Evolutionary conservation across 2,113 vertebrate genomes (phyloP).

Genomic region (Scatophagus argus): DNA sequence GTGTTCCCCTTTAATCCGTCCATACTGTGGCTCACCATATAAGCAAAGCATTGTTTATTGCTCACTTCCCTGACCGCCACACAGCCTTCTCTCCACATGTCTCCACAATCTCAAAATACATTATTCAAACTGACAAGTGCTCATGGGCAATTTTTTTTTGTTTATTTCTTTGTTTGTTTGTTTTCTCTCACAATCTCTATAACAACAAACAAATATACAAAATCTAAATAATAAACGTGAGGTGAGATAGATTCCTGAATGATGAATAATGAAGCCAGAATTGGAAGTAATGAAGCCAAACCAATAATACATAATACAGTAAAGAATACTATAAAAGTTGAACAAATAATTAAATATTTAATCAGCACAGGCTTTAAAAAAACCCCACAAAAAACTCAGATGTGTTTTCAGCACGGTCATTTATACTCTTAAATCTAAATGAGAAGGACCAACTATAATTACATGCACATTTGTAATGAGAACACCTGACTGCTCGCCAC

Average conservation of each 20-base stretch:
- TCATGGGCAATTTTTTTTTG: neutral
- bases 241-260: too few relatives aligned
- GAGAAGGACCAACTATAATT: too few relatives aligned
- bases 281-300: neutral
- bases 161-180: too few relatives aligned
- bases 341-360: neutral
- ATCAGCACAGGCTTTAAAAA: neutral
- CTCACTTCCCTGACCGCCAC: conserved; percentile 20
- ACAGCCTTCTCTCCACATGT: neutral
- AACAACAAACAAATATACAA: neutral
- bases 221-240: neutral
- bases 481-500: neutral
- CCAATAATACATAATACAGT: neutral
- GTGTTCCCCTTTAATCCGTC: conserved; percentile 10
- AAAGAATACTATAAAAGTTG: neutral
- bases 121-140: conserved; percentile 2
- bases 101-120: neutral
- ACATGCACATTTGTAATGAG: neutral
- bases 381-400: neutral
- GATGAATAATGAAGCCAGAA: neutral
- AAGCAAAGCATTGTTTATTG: conserved; percentile 36
- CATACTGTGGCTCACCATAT: conserved; percentile 1
- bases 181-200: neutral
- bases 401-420: neutral
- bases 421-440: neutral